Conservation (phyloP, 2,888 invertebrate genomes). For the Linnaemya vulpina region DNA sequence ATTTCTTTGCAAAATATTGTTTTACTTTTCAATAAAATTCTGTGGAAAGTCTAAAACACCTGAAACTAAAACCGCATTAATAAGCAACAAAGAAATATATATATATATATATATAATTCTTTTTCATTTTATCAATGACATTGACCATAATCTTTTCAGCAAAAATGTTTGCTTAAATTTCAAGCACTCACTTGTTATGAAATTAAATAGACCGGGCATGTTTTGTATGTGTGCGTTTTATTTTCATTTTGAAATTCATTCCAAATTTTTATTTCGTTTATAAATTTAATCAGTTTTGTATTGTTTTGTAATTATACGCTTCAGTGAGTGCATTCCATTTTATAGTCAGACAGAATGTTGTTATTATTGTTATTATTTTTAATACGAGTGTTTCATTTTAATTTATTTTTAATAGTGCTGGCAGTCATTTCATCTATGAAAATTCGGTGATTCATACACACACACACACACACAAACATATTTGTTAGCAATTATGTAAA, state of each 20-base stretch:
- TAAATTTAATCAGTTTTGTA: conserved; percentile 54
- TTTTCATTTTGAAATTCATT: neutral
- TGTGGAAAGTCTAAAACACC: neutral
- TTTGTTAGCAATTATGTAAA: conserved; percentile 22
- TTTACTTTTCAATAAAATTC: neutral
- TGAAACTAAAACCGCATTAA: neutral
- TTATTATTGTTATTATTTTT: conserved; percentile 36
- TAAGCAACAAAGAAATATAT: neutral
- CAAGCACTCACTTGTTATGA: conserved; percentile 32
- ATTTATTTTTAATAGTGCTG: conserved; percentile 21
- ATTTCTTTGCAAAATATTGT: neutral
- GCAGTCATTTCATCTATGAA: conserved; percentile 4
- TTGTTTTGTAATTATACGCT: conserved; percentile 67
- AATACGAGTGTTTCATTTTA: conserved; percentile 26
- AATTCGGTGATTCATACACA: conserved; percentile 25
- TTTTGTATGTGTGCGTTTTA: neutral
- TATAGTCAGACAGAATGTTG: conserved; percentile 39
- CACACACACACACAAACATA: neutral
- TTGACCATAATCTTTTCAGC: conserved; percentile 25
- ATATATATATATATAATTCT: neutral
- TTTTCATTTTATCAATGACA: conserved; percentile 31
- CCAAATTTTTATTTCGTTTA: conserved; percentile 21
- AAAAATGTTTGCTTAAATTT: conserved; percentile 36
- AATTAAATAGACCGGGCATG: neutral
- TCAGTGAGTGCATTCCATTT: conserved; percentile 55